These are phyloP conservation scores for Drosophila mayaguana DNA, from an alignment of 2,888 invertebrate species.

Conservation along the genomic window DNA sequence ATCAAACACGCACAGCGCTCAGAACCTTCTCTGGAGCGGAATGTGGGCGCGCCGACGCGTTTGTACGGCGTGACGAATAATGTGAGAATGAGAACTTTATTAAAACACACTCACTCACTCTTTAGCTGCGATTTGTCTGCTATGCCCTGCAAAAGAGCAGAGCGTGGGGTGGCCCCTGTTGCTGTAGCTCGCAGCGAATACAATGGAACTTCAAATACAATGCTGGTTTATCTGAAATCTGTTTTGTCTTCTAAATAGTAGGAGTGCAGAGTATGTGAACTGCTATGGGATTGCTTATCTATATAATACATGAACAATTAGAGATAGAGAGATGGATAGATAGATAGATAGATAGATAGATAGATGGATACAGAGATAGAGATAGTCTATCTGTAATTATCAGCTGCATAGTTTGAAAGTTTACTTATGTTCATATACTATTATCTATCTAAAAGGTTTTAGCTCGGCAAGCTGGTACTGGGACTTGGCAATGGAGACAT, in stretches of 20 bases:
- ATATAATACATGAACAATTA: neutral
- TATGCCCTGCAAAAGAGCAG: conserved; percentile 27
- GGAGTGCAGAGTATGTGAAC: neutral
- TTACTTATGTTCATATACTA: too few species aligned
- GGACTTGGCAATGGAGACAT: too few species aligned
- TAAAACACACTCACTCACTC: conserved; percentile 32
- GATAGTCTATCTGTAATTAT: neutral
- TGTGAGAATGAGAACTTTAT: conserved; percentile 66
- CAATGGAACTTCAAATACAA: conserved; percentile 3
- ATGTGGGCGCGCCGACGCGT: conserved; percentile 65
- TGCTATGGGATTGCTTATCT: neutral
- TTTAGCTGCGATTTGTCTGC: conserved; percentile 39
- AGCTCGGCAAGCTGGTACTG: too few species aligned
- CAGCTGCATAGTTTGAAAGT: neutral
- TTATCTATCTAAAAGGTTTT: too few species aligned
- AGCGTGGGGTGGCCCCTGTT: neutral
- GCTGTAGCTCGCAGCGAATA: neutral
- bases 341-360: neutral
- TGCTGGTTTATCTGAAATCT: conserved; percentile 6
- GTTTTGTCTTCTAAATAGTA: neutral
- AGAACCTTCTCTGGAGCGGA: conserved; percentile 26
- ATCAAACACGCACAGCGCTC: conserved; percentile 26
- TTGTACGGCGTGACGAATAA: conserved; percentile 60
- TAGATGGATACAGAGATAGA: too few species aligned
- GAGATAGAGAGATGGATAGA: neutral